Evolutionary conservation across 2,797 vertebrate genomes (phyloP).

Genomic region (Poecilia gillii): DNA sequence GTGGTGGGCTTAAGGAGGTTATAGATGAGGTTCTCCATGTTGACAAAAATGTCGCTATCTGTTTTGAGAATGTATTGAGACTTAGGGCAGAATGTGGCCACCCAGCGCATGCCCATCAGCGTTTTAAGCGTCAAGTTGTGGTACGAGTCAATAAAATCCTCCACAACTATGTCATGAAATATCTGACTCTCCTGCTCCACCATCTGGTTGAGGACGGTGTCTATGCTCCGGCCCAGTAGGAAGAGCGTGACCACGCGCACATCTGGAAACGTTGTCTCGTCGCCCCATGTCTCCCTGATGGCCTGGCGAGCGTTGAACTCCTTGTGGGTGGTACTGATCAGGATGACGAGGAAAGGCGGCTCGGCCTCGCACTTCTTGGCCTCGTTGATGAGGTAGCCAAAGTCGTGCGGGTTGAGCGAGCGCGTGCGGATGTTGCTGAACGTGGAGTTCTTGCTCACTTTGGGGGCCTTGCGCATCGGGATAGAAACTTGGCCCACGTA

Average conservation of each 20-base stretch:
- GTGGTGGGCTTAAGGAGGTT: slow-evolving; percentile 94
- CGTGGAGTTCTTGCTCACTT: slow-evolving; percentile 86
- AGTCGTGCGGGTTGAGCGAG: slow-evolving; percentile 95
- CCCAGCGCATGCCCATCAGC: slow-evolving; percentile 98
- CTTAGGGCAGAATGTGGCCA: slow-evolving; percentile 93
- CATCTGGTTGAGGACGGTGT: slow-evolving; percentile 95
- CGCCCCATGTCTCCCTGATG: slow-evolving; percentile 97
- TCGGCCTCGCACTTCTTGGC: slow-evolving; percentile 91
- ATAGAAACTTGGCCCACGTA: slow-evolving; percentile 87
- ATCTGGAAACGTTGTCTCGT: slow-evolving; percentile 91
- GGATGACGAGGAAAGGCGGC: slow-evolving; percentile 92
- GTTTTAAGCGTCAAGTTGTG: slow-evolving; percentile 98
- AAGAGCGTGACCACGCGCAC: slow-evolving; percentile 93
- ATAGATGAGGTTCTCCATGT: slow-evolving; percentile 99
- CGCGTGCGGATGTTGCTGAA: slow-evolving; percentile 95
- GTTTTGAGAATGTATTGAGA: slow-evolving; percentile 98
- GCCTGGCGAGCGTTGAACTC: slow-evolving; percentile 97
- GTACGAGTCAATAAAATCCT: slow-evolving; percentile 97
- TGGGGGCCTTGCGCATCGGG: slow-evolving; percentile 80
- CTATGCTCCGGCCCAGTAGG: slow-evolving; percentile 90
- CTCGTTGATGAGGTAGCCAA: slow-evolving; percentile 94
- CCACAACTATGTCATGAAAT: slow-evolving; percentile 96
- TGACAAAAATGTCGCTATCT: slow-evolving; percentile 99
- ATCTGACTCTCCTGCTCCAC: slow-evolving; percentile 99
- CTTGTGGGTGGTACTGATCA: slow-evolving; percentile 98